Evolutionary conservation across 1,140 invertebrate species (phyloP), one percentile per base, ranked within the genome.

Genomic region (Cydia amplana): DNA sequence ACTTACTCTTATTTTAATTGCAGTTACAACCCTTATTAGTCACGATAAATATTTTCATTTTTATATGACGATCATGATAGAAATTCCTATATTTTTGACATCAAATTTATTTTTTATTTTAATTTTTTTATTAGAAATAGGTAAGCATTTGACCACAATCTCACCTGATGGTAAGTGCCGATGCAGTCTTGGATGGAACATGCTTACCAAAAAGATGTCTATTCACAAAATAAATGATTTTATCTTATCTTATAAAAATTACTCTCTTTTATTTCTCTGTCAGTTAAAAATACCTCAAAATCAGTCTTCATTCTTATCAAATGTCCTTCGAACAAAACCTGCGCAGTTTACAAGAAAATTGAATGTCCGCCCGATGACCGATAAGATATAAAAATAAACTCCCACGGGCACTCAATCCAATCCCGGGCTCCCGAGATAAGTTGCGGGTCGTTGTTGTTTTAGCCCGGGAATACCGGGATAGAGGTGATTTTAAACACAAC

Each of bases 301-400:
- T 55, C 51, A 55, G 16, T 55, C 16, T 55, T 55, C 51, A 55
- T 55, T 55, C 51, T 7, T 18, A 55, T n/a, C 16, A 55, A 55
- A 23, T 23, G 10, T 60, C 20, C 55, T 2, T 18, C n/a, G 65
- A n/a, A 36, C 65, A 23, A 70, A 70, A 70, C 28, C n/a, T 18
- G 32, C 23, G 65, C 7, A 20, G 32, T 70, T 60, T 70, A 18
- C 65, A 36, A 36, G 32, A 70, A 70, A 70, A 70, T 70, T 70
- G 65, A 70, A 70, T 67, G 64, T 16, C 28, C 28, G 28, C n/a
- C 28, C 65, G 32, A 70, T 70, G n/a, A 40, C 25, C 65, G 32
- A 43, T 70, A 70, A 36, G 65, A 18, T 70, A 70, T 70, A 70
- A 70, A 67, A 32, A 70, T 70, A 70, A 70, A 70, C 18, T 70